Evolutionary conservation across 2,797 vertebrate species (phyloP).

Genomic region (Lepidocolaptes lacrymiger): DNA sequence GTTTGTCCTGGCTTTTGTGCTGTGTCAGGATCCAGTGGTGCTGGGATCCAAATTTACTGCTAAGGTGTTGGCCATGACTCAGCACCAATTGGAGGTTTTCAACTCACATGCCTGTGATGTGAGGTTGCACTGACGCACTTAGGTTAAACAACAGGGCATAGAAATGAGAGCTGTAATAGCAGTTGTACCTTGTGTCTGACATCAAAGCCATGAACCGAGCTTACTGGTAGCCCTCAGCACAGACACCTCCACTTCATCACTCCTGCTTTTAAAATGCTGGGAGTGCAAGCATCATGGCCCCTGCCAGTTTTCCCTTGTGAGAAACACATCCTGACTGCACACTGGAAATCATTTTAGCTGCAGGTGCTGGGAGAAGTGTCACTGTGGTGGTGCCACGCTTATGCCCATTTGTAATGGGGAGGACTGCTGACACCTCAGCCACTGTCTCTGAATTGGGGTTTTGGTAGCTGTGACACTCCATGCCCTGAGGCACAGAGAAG

Average conservation of each 20-base stretch:
- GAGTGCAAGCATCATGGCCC: neutral
- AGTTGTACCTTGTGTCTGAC: neutral
- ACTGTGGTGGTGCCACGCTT: accelerated
- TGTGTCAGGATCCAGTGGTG: neutral
- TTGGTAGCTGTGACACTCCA: neutral
- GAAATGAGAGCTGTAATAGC: neutral
- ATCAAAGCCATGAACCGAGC: neutral
- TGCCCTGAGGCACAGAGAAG: neutral
- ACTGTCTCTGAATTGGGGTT: accelerated
- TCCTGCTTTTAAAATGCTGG: neutral
- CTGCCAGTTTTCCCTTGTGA: neutral
- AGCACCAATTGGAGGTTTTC: neutral
- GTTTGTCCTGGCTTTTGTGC: neutral
- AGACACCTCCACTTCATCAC: neutral
- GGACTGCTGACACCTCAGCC: neutral
- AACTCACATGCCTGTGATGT: neutral
- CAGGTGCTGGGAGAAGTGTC: neutral
- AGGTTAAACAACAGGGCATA: neutral
- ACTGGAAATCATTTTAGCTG: neutral
- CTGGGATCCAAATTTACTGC: neutral
- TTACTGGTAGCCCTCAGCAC: neutral
- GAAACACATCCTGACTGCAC: neutral
- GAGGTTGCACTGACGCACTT: neutral
- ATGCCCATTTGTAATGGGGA: neutral
- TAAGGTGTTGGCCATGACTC: neutral